These are phyloP conservation scores for Psilopsiagon aymara DNA, from an alignment of 2,113 vertebrate species.

Conservation along the genomic window DNA sequence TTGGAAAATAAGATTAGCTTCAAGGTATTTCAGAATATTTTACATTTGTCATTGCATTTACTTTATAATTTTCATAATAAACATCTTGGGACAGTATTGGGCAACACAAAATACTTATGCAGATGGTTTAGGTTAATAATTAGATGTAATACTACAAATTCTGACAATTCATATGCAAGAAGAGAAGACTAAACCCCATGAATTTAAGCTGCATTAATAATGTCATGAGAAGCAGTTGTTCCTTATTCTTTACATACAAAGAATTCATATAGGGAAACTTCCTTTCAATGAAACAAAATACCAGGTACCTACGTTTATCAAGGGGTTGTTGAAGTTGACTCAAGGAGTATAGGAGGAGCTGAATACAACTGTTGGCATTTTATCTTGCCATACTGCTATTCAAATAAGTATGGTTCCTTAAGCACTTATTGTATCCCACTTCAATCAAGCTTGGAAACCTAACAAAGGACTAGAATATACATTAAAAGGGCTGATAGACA, in stretches of 20 bases:
- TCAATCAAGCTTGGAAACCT: not conserved
- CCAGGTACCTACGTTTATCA: not conserved
- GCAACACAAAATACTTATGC: not conserved
- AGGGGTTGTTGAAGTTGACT: not conserved
- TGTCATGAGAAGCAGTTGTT: not conserved
- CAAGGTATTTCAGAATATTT: not conserved
- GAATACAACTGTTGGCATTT: not conserved
- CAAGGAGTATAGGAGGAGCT: not conserved
- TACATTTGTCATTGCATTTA: not conserved
- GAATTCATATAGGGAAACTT: not conserved
- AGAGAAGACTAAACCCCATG: not conserved
- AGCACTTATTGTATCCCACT: not conserved
- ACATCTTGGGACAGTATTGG: fast-evolving
- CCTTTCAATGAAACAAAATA: not conserved
- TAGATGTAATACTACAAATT: not conserved
- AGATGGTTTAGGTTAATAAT: not conserved
- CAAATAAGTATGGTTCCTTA: not conserved
- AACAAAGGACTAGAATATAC: not conserved
- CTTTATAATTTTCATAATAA: not conserved
- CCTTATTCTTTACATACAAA: not conserved
- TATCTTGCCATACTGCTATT: not conserved
- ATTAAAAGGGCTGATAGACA: not conserved
- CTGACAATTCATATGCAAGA: not conserved
- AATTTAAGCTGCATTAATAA: not conserved
- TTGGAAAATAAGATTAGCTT: not conserved